These are phyloP conservation scores for Cetonia aurata DNA, from an alignment of 2,888 invertebrate species.

Conservation along the genomic window DNA sequence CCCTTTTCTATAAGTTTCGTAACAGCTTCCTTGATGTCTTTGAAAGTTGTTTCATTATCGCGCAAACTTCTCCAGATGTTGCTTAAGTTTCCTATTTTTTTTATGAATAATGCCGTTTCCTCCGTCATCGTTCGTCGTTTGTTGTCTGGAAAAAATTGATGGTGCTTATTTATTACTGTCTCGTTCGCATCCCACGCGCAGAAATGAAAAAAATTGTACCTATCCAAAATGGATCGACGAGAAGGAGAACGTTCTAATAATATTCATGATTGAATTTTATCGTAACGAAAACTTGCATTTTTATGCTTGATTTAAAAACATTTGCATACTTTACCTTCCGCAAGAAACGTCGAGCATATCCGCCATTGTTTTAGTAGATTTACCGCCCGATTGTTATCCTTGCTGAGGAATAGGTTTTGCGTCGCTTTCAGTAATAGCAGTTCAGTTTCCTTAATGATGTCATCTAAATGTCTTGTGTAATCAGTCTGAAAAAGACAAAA, in stretches of 20 bases:
- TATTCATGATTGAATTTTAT: too few relatives aligned
- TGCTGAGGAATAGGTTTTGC: slow-evolving; percentile 66
- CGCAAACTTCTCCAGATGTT: slow-evolving; percentile 55
- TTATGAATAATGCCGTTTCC: slow-evolving; percentile 66
- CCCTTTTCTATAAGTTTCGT: slow-evolving; percentile 40
- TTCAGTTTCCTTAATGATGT: slow-evolving; percentile 73
- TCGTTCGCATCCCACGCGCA: slow-evolving; percentile 8
- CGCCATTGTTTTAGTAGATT: slow-evolving; percentile 62
- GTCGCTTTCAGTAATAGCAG: slow-evolving; percentile 69
- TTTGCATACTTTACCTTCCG: slow-evolving; percentile 33
- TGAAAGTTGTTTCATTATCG: slow-evolving; percentile 59
- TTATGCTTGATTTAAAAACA: not conserved
- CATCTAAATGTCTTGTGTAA: slow-evolving; percentile 80
- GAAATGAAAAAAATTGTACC: slow-evolving; percentile 6
- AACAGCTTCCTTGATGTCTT: slow-evolving; percentile 47
- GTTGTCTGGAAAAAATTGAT: slow-evolving; percentile 50
- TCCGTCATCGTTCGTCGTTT: slow-evolving; percentile 63
- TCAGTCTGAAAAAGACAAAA: slow-evolving; percentile 69
- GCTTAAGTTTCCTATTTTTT: slow-evolving; percentile 63
- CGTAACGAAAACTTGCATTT: slow-evolving; percentile 6
- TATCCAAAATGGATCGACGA: slow-evolving; percentile 8
- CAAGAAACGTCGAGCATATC: slow-evolving; percentile 52
- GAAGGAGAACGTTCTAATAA: not conserved
- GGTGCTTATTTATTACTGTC: slow-evolving; percentile 25
- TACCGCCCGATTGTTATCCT: slow-evolving; percentile 54